phyloP scores from a whole-genome alignment of 2,888 invertebrate genomes.

The Pseudococcus jackbeardsleyi region DNA sequence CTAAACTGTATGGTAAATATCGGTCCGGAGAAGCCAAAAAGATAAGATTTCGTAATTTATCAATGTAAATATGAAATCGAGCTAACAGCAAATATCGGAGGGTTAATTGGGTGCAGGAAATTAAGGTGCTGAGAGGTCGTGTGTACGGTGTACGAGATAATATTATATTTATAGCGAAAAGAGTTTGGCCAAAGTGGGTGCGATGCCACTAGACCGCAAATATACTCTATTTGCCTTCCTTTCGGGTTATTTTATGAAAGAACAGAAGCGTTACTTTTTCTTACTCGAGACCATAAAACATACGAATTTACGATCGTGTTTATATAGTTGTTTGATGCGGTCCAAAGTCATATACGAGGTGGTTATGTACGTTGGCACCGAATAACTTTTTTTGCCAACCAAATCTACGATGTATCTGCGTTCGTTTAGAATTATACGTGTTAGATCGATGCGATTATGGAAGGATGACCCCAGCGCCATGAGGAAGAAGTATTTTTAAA shows the following conservation, averaged over 20 bases:
- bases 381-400: not conserved
- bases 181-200: constrained; percentile 6
- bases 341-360: not conserved
- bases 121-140: not conserved
- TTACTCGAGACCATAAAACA: constrained; percentile 16
- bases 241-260: not conserved
- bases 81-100: not conserved
- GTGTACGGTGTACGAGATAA: not conserved
- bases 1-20: not conserved
- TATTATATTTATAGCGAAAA: constrained; percentile 13
- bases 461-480: too few relatives aligned
- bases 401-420: not conserved
- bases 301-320: constrained; percentile 52
- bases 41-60: constrained; percentile 22
- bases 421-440: not conserved
- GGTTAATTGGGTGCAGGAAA: constrained; percentile 28
- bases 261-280: constrained; percentile 20
- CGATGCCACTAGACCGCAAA: constrained; percentile 32
- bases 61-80: constrained; percentile 14
- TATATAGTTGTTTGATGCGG: constrained; percentile 42
- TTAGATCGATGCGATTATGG: not conserved
- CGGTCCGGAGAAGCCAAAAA: not conserved
- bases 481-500: too few relatives aligned
- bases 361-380: not conserved
- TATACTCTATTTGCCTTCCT: not conserved